phyloP scores from a whole-genome alignment of 2,888 invertebrate species.

The Metallyticus violacea region DNA sequence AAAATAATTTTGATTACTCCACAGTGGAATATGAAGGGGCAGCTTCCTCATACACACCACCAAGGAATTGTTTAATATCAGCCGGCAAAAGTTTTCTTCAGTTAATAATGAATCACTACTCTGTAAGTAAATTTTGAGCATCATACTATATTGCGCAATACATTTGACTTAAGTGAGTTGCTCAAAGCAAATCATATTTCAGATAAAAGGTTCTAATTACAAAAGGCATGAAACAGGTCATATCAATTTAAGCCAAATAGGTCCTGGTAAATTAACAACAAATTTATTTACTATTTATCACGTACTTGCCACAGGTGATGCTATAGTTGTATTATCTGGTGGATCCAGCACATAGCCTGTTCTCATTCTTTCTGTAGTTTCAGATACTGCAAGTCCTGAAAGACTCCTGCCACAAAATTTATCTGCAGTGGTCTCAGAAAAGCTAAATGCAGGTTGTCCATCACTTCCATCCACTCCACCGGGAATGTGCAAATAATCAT shows the following conservation, averaged over 20 bases:
- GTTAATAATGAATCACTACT: too few species aligned
- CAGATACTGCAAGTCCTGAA: slow-evolving; percentile 24
- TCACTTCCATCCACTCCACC: slow-evolving; percentile 38
- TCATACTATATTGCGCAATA: too few species aligned
- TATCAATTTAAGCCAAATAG: background rate
- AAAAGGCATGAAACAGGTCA: background rate
- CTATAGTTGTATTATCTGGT: slow-evolving; percentile 13
- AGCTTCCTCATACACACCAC: too few species aligned
- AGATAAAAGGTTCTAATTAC: background rate
- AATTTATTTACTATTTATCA: background rate
- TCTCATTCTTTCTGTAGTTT: slow-evolving; percentile 7
- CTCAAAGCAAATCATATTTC: too few species aligned
- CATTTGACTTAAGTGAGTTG: too few species aligned
- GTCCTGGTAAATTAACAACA: background rate
- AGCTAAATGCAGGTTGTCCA: background rate
- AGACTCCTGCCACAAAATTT: slow-evolving; percentile 25
- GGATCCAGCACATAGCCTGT: slow-evolving; percentile 24
- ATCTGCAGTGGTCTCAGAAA: slow-evolving; percentile 8
- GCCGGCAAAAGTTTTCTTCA: too few species aligned
- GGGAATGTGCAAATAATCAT: slow-evolving; percentile 48
- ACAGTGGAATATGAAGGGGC: too few species aligned
- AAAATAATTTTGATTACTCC: too few species aligned
- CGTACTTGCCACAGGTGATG: slow-evolving; percentile 24
- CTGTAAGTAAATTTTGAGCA: too few species aligned
- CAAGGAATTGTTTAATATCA: too few species aligned